Percentiles rank a stretch among this genome's conserved stretches.
Evolutionary conservation across 2,888 invertebrate species (phyloP).

Genomic region (Choristoneura rosaceana): DNA sequence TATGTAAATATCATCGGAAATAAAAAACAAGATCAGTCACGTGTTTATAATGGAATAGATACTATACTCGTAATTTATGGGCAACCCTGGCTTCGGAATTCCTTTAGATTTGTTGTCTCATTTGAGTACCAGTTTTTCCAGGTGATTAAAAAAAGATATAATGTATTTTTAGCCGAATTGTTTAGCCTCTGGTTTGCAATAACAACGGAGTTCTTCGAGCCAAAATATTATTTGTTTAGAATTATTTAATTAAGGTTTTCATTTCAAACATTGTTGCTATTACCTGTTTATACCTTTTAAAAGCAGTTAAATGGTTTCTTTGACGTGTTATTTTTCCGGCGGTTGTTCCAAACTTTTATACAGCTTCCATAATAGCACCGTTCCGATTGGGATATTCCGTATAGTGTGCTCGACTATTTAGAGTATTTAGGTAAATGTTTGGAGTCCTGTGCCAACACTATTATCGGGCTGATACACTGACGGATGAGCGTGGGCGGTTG

Average conservation of each 20-base stretch:
- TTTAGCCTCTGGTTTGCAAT: too few species aligned
- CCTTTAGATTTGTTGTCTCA: not conserved
- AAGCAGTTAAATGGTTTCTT: not conserved
- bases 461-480: slow-evolving; percentile 46
- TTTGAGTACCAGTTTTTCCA: not conserved
- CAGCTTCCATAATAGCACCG: not conserved
- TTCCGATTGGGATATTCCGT: slow-evolving; percentile 17
- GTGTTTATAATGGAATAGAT: not conserved
- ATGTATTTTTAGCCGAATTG: too few species aligned
- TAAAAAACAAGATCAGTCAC: not conserved
- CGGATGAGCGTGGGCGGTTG: slow-evolving; percentile 55
- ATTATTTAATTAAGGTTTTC: too few species aligned
- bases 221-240: too few species aligned
- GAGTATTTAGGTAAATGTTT: slow-evolving; percentile 13
- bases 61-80: not conserved
- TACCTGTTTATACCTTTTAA: not conserved
- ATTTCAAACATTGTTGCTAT: too few species aligned
- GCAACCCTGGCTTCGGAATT: not conserved
- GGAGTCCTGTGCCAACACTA: slow-evolving; percentile 27
- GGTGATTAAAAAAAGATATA: not conserved
- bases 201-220: too few species aligned
- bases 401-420: not conserved
- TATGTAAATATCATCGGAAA: not conserved
- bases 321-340: not conserved
- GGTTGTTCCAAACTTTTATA: not conserved